These are phyloP conservation scores for Suncus etruscus DNA, from an alignment of 2,113 vertebrate genomes.

Conservation along the genomic window DNA sequence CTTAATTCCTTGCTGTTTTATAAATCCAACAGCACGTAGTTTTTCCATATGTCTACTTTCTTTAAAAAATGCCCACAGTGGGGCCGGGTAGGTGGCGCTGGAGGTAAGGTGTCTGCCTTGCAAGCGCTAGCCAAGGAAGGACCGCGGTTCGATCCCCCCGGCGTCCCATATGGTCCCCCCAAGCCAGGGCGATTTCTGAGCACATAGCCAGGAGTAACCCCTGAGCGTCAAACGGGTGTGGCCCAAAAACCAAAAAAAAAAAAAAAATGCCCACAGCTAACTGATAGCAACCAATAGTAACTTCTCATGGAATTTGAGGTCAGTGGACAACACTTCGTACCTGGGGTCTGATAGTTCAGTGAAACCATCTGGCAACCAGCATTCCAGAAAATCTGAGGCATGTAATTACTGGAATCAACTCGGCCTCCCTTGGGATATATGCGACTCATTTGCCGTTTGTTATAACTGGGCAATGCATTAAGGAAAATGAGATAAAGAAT, in stretches of 20 bases:
- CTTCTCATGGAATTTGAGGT: slow-evolving; percentile 81
- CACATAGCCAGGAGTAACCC: too few relatives aligned
- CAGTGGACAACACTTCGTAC: slow-evolving; percentile 88
- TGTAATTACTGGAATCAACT: slow-evolving; percentile 99
- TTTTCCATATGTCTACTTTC: slow-evolving; percentile 84
- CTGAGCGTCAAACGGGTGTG: too few relatives aligned
- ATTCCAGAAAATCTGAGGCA: slow-evolving; percentile 99
- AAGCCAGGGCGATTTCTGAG: too few relatives aligned
- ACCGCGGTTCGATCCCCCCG: too few relatives aligned
- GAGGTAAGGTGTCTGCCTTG: too few relatives aligned
- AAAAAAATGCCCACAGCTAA: slow-evolving; percentile 85
- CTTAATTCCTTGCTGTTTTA: slow-evolving; percentile 76
- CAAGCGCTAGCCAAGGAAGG: too few relatives aligned
- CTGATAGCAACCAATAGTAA: slow-evolving; percentile 80
- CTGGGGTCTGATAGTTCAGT: slow-evolving; percentile 99
- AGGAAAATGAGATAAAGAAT: slow-evolving; percentile 87
- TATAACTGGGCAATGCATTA: slow-evolving; percentile 94
- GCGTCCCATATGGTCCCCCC: too few relatives aligned
- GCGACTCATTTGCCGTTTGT: slow-evolving; percentile 99
- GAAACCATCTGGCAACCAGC: slow-evolving; percentile 99
- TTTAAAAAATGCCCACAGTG: too few relatives aligned
- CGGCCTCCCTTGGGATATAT: slow-evolving; percentile 99
- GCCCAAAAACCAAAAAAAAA: too few relatives aligned
- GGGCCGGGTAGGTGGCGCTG: too few relatives aligned
- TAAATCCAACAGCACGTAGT: slow-evolving; percentile 60